Evolutionary conservation across 2,797 vertebrate species (phyloP), one percentile per base, ranked within the genome.

Genomic region (Pseudochromis fuscus): DNA sequence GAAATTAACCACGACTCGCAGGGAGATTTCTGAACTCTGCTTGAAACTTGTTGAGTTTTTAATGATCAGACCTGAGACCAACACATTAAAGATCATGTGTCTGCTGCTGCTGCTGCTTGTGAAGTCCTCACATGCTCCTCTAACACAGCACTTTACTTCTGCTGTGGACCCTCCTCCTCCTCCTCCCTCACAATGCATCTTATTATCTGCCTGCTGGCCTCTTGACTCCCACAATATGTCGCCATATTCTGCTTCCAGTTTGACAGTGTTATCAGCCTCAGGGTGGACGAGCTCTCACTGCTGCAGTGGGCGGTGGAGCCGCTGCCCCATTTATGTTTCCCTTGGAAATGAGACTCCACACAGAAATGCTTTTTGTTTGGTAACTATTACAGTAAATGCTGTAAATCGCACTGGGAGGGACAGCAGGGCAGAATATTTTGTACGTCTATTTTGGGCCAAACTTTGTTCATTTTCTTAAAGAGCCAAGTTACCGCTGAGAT

Each of bases 211-310:
- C 67, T 66, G 59, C 48, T 55, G 81, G 70, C 85, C 86, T 86
- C 69, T 79, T 66, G 79, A 83, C 87, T 86, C 72, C 46, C 49
- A 76, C 87, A 82, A 72, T 75, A 72, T 77, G 82, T 74, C 63
- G 27, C 77, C 77, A 30, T 59, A 57, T 58, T 68, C 44, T 45
- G 68, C 77, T 75, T 70, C 46, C 70, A 46, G 62, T 74, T 15
- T 74, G 83, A 88, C 82, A 62, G 79, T 37, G 67, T 84, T 55
- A 70, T 86, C 77, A 60, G 81, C 89, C 79, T 56, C 63, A 1
- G 81, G 86, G 64, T 8, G 50, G 79, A 86, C 67, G 2, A 72
- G 82, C 67, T 65, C 46, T n/a, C 72, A 72, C 75, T 38, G 72
- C 67, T 56, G 73, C 5, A 37, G 84, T 80, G 79, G 84, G 81